Base-by-base conservation (phyloP, 2,113 vertebrate species). In the Brachypteracias leptosomus region DNA sequence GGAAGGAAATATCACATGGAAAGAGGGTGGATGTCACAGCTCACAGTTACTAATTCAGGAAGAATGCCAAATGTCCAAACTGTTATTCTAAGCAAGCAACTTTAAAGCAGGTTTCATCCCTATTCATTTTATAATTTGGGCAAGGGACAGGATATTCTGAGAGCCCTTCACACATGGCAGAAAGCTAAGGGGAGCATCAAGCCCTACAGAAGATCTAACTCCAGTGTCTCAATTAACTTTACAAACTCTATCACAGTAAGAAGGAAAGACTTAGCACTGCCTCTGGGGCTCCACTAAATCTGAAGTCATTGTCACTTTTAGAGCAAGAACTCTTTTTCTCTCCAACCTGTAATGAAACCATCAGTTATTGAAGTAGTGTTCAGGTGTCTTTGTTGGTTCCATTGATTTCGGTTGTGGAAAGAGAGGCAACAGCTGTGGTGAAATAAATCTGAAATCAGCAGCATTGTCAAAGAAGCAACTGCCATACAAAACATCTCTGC, bases 401-500 rank as follows among this genome's bases (percentile, higher is more conserved):
- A 31, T 57, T 58, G 55, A 68, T 59, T 88, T 88, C 85, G 19
- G n/a, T 63, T 81, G 55, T 65, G 17, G 55, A 87, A 87, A 73
- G 7, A 85, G 44, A 79, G 58, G n/a, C 16, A 94, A 36, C 44
- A 93, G 42, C 38, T 70, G 71, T 20, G 21, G 10, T 1, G 3
- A 85, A 66, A n/a, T 75, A 95, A 89, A 84, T 90, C 62, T 83
- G 63, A 92, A 95, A 88, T 46, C 58, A 40, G 33, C 38, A 74
- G 12, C 31, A 38, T 1, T 91, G 54, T 38, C 36, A 88, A 88
- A 88, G 58, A 71, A 85, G 13, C 3, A 91, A 17, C 24, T 49
- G 29, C 26, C 3, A 4, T 55, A n/a, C 35, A 59, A 78, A 90
- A 73, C 2, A 0, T 17, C 31, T 59, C 29, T 66, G 24, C 5